A percentile compares a stretch with the other conserved stretches of the same genome.
These are phyloP conservation scores for Rhagologus leucostigma DNA, from an alignment of 2,113 vertebrate genomes.

Conservation along the genomic window DNA sequence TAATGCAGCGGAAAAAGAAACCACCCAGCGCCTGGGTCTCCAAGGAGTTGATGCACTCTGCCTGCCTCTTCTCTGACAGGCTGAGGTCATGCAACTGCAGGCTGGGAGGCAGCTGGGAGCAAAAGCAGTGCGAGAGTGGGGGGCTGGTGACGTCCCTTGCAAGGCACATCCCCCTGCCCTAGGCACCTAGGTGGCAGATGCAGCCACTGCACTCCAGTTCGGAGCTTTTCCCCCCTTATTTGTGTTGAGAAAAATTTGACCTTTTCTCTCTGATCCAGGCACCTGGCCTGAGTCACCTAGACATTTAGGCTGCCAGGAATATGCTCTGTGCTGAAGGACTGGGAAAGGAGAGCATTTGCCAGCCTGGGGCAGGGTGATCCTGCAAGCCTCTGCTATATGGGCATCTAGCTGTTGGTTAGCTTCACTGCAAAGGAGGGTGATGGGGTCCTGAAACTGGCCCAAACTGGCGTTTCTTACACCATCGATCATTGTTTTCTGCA, in stretches of 20 bases:
- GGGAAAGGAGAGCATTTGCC: neutral
- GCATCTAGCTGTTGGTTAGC: neutral
- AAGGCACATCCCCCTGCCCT: neutral
- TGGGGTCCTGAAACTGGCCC: neutral
- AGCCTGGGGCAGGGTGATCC: neutral
- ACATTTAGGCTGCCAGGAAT: neutral
- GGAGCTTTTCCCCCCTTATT: fast-evolving
- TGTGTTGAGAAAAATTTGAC: neutral
- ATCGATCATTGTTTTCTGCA: neutral
- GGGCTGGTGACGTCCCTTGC: neutral
- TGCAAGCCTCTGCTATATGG: neutral
- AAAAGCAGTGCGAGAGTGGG: neutral
- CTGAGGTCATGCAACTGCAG: neutral
- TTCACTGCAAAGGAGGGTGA: neutral
- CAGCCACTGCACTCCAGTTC: fast-evolving
- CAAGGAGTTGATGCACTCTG: neutral
- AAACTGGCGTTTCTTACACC: neutral
- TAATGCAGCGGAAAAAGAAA: neutral
- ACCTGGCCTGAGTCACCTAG: neutral
- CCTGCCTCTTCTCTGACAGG: neutral
- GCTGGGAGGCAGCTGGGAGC: neutral
- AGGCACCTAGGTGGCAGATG: neutral
- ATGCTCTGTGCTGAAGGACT: neutral
- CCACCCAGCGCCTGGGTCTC: neutral
- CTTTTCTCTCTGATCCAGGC: neutral